Percentiles rank a stretch among this genome's conserved stretches.
These are phyloP conservation scores for Drosophila demipolita DNA, from an alignment of 2,888 invertebrate species.

Conservation along the genomic window DNA sequence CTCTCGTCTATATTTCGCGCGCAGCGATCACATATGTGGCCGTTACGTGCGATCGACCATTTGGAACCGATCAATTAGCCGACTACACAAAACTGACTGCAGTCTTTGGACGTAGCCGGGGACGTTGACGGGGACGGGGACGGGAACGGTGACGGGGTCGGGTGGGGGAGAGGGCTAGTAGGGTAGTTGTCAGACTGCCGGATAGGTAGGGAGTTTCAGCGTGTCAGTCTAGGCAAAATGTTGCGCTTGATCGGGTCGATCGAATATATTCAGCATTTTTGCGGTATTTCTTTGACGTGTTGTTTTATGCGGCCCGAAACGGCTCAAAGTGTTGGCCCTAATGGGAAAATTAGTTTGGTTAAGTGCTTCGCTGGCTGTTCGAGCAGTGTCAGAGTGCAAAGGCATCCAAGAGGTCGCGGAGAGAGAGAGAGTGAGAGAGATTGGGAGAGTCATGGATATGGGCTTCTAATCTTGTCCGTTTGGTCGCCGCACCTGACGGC, in stretches of 20 bases:
- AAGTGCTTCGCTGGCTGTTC: conserved; percentile 63
- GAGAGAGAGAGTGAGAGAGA: conserved; percentile 6
- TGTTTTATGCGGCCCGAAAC: conserved; percentile 51
- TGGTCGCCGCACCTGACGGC: conserved; percentile 68
- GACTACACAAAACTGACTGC: conserved; percentile 52
- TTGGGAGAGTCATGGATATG: neutral
- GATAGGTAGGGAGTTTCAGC: neutral
- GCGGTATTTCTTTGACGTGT: conserved; percentile 51
- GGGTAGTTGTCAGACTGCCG: conserved; percentile 14
- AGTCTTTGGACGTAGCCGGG: neutral
- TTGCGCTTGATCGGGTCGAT: conserved; percentile 54
- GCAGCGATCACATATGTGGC: conserved; percentile 53
- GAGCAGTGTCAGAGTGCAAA: conserved; percentile 45
- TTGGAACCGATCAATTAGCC: conserved; percentile 85
- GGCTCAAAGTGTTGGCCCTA: conserved; percentile 71
- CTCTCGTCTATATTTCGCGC: conserved; percentile 69
- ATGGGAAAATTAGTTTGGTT: conserved; percentile 77
- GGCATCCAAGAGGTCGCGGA: neutral
- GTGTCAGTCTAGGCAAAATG: conserved; percentile 50
- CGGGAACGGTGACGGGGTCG: too few species aligned
- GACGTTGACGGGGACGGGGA: too few species aligned
- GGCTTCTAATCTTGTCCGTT: conserved; percentile 31
- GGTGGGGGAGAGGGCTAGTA: neutral
- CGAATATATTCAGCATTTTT: conserved; percentile 42
- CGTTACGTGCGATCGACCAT: conserved; percentile 83